Conservation (phyloP, 2,888 invertebrate species). For the Ametastegia equiseti region DNA sequence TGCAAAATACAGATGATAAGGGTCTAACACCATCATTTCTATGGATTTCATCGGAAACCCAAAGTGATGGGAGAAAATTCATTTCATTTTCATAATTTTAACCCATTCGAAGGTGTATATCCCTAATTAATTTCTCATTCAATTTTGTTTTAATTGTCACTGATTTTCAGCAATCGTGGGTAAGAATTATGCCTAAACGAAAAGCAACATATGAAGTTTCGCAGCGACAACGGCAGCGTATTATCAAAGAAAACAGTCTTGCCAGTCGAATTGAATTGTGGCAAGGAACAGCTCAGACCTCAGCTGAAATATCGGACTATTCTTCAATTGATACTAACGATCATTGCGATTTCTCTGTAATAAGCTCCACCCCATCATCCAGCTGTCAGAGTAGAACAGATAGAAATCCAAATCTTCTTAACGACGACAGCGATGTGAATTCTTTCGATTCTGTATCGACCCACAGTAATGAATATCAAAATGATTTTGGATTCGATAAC, state of each 20-base stretch:
- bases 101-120: too few species aligned
- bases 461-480: not conserved
- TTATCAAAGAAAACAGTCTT: not conserved
- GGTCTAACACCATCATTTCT: too few species aligned
- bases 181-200: not conserved
- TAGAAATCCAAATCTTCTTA: not conserved
- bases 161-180: not conserved
- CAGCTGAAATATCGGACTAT: not conserved
- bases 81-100: too few species aligned
- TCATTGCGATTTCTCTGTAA: not conserved
- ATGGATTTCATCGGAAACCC: too few species aligned
- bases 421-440: not conserved
- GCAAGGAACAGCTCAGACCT: not conserved
- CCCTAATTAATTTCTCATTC: too few species aligned
- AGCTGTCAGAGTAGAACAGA: not conserved
- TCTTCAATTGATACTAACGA: not conserved
- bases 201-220: not conserved
- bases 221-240: not conserved
- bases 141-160: not conserved
- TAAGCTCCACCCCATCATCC: not conserved
- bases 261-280: not conserved
- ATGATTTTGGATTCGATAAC: not conserved
- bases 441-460: not conserved
- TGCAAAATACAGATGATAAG: too few species aligned
- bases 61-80: too few species aligned